Base-by-base conservation (phyloP, 2,888 invertebrate species). In the Melipona bicolor region DNA sequence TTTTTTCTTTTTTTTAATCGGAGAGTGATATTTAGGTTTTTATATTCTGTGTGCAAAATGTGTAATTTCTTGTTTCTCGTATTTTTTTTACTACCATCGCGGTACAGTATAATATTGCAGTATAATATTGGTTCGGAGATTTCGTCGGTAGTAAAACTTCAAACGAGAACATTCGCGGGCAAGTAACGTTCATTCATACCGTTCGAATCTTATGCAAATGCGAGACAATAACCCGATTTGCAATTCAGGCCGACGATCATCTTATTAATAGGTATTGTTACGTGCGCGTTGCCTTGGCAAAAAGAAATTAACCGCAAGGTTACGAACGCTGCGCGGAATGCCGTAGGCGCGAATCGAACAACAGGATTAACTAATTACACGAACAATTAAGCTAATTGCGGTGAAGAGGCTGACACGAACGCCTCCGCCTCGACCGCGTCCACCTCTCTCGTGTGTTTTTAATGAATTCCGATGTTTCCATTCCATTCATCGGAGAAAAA, bases 261-360 rank as follows among this genome's bases (percentile, higher is more conserved):
- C 59, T 76, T 75, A 75, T 88, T 86, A 86, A 84, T 77, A 79
- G 62, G 62, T 77, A 81, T 86, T 84, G 82, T 89, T 83, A 82
- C 77, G 78, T 70, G 32, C 65, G 49, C 75, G 54, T 62, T 67
- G 71, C 67, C 71, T 79, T 86, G 80, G 54, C 67, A 50, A 52
- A 79, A 80, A 83, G 65, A 84, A 87, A 89, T 88, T 83, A 86
- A 89, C 84, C 77, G 71, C 88, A 89, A 90, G 90, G 88, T 84
- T 87, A 65, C 71, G 54, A 65, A 77, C 76, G 19, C 74, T 71
- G 43, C 43, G 43, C 11, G 85, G 86, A 88, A 86, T 88, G 68
- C 81, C 65, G 90, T 89, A 84, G 90, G 87, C 84, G 84, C 61
- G 69, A 84, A 27, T 43, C 65, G 83, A 85, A 88, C 80, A 75